Base-by-base conservation (phyloP, 2,888 invertebrate species). In the Oithona nana region DNA sequence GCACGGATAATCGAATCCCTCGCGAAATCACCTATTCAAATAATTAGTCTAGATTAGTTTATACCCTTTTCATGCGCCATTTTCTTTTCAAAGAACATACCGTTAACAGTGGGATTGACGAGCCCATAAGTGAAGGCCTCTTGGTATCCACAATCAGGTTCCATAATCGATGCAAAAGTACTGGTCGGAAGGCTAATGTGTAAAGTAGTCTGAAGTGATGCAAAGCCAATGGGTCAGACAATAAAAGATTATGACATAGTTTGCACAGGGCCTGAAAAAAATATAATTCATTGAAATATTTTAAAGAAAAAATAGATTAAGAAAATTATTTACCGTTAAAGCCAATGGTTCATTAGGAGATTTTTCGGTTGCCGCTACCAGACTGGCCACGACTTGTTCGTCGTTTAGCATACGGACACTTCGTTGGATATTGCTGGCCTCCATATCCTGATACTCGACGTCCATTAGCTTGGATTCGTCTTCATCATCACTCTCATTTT, bases 151-250 rank as follows among this genome's bases (percentile, higher is more conserved):
- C 68, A 61, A 79, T 72, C 1, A 73, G 72, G 28, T 74, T 77
- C 88, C 88, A 88, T 8, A 88, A 74, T 16, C 82, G 78, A n/a
- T 83, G 79, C 39, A 88, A 77, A 70, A 88, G 86, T 59, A 79
- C 74, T 0, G 85, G 83, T 70, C 84, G 85, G 70, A 88, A 86
- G 0, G 87, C 86, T 67, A 88, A 72, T 59, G 84, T 84, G 71
- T 86, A 86, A 1, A 88, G 74, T 59, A 88, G 73, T 70, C 84
- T 84, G 74, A 85, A 87, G 70, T 86, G 86, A 71, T 88, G 86
- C 67, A 89, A 79, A 0, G 88, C 84, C 71, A 84, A 78, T 71
- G 83, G 83, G 71, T 87, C 84, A 68, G 86, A 83, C 67, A 87
- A 77, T 71, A 92, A 75, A 58, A 92, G 75, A 73, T 86, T 83